These are phyloP conservation scores for Callimorpha dominula DNA, from an alignment of 2,888 invertebrate genomes.

Conservation along the genomic window DNA sequence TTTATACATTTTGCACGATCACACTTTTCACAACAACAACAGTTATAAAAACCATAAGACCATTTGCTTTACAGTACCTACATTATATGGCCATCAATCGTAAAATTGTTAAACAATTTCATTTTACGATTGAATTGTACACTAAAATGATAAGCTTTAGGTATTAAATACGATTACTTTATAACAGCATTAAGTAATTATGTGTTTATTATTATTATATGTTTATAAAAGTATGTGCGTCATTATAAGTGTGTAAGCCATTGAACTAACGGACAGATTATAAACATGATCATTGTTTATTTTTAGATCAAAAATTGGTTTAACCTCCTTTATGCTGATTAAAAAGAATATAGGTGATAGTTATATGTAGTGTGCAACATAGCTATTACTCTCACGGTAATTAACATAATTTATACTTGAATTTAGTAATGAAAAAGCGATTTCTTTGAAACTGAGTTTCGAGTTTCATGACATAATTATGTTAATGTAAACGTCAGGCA, in stretches of 20 bases:
- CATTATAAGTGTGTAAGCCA: background rate
- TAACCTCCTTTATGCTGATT: too few relatives aligned
- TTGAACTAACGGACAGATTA: background rate
- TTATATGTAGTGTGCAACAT: background rate
- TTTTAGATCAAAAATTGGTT: background rate
- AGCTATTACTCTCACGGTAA: background rate
- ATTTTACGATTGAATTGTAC: conserved; percentile 11
- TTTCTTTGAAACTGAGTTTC: too few relatives aligned
- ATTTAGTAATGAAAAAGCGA: too few relatives aligned
- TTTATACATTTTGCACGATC: background rate
- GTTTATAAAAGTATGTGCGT: background rate
- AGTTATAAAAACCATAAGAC: background rate
- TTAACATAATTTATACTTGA: too few relatives aligned
- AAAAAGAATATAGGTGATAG: too few relatives aligned
- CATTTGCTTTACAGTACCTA: background rate
- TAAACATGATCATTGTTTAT: background rate
- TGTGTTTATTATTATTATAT: background rate
- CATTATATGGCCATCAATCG: background rate
- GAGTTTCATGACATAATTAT: too few relatives aligned
- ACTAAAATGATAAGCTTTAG: conserved; percentile 1
- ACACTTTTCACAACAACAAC: background rate
- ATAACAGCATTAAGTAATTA: conserved; percentile 6
- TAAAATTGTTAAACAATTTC: background rate
- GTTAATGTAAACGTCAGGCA: too few relatives aligned
- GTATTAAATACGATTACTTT: background rate